Percentiles rank a stretch among this genome's conserved stretches.
Conservation (phyloP, 2,888 invertebrate genomes). For the Parapristionchus giblindavisi region DNA sequence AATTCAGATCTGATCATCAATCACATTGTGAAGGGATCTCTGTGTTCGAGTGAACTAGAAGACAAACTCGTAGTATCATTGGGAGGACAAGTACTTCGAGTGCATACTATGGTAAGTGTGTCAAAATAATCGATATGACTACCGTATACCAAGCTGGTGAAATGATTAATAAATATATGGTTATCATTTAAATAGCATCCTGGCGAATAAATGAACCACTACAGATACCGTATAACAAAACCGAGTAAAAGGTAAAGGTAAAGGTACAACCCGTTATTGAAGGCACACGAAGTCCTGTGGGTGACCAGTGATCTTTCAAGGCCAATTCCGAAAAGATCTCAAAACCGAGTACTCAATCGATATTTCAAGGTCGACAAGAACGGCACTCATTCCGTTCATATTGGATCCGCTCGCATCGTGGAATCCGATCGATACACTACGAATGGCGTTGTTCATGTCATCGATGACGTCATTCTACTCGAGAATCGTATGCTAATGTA, state of each 20-base stretch:
- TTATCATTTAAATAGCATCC: no score
- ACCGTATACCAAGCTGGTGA: no score
- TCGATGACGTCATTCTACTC: slow-evolving; percentile 38
- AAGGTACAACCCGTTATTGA: no score
- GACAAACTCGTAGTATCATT: not conserved
- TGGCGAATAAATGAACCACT: no score
- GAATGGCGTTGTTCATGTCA: slow-evolving; percentile 41
- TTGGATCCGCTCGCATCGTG: slow-evolving; percentile 22
- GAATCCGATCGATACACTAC: slow-evolving; percentile 33
- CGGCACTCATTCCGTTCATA: slow-evolving; percentile 15
- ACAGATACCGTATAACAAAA: no score
- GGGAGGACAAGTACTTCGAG: slow-evolving; percentile 32
- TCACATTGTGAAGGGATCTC: slow-evolving; percentile 31
- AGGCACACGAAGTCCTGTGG: no score
- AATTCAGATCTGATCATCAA: slow-evolving; percentile 35
- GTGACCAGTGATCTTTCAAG: no score
- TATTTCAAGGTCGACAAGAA: slow-evolving; percentile 11
- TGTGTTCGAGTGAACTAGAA: slow-evolving; percentile 35
- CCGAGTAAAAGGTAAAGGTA: no score
- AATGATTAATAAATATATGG: no score
- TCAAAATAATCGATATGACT: no score
- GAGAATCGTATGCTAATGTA: slow-evolving; percentile 33
- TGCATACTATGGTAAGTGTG: slow-evolving; percentile 39
- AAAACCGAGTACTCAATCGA: not conserved
- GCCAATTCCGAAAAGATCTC: not conserved